Base-by-base conservation (phyloP, 2,888 invertebrate genomes). In the Endotricha flammealis region DNA sequence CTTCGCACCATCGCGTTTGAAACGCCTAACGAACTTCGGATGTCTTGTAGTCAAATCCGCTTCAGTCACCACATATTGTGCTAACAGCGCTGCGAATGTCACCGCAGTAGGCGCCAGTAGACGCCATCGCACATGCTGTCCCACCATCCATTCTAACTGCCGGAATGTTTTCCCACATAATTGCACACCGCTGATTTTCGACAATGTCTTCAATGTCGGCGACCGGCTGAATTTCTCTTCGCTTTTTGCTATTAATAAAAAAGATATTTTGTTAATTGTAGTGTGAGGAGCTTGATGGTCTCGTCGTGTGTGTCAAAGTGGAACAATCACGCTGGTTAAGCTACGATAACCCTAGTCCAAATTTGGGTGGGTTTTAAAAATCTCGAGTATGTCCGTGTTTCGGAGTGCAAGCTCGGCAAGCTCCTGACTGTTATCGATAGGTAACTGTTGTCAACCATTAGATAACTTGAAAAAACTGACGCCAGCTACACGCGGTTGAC, bases 131-230 rank as follows among this genome's bases (percentile, higher is more conserved):
- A 75, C 77, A 25, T 86, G 83, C 48, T 82, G 81, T 3, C 82
- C 85, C 0, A 86, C 80, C 85, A 81, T 82, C 83, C 83, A 85
- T 40, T 86, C 86, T 4, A 86, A 44, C 47, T 85, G 82, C 8
- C 79, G 53, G 58, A 86, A 85, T 0, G 79, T 82, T 46, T 75
- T 78, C 3, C 80, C 81, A 24, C 80, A 79, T 0, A 86, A 54
- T 4, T 78, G 70, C 6, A 82, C 70, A 0, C 74, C 76, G 17
- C 80, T 79, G 7, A 73, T 61, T 39, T 72, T 76, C 0, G 80
- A 57, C 3, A 85, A 46, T 0, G 67, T 77, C 35, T 80, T 82
- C 7, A 85, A 45, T 1, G 78, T 73, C 0, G 82, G 85, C 0
- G 83, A 79, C 0, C 67, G 61, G 49, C 77, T 78, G 54, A 75